Evolutionary conservation across 2,888 invertebrate species (phyloP), one percentile per base, ranked within the genome.

Genomic region (Camptogramma bilineatum): DNA sequence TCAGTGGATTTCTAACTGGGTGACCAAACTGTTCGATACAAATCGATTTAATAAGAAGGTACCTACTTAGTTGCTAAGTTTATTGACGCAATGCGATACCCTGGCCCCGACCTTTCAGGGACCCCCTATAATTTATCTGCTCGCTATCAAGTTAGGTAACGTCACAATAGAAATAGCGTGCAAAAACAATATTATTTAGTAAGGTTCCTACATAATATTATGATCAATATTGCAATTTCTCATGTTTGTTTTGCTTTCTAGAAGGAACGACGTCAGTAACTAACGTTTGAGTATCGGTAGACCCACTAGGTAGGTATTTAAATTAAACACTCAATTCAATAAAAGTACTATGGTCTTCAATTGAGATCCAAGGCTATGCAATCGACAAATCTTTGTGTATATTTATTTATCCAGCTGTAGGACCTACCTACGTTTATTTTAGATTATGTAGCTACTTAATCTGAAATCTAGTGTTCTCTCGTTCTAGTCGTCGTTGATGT

Each of bases 31-130:
- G n/a, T 34, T 13, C 0, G 10, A 13, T 28, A 28, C n/a, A 39
- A 55, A 62, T 59, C 73, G 71, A 64, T 66, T 39, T 13, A 39
- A 39, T 39, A 28, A n/a, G n/a, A n/a, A n/a, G n/a, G n/a, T n/a
- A n/a, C n/a, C n/a, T 28, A 21, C 2, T 31, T 31, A 64, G 69
- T 68, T 28, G 39, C 44, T 39, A 17, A 44, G 59, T 55, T 54
- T 66, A 73, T 73, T 78, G 76, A 78, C 79, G 75, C 76, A 79
- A 75, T 69, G 18, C 50, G 80, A 80, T 80, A 77, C 13, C 59
- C 42, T n/a, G 47, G 52, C 74, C 68, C 48, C 65, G 75, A 75
- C 77, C 76, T 71, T 59, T 70, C 48, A 47, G 50, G 58, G 64
- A 64, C 60, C 67, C 64, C 65, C 64, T 64, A 47, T 34, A 42